Percentiles rank a stretch among this genome's conserved stretches.
Evolutionary conservation across 2,888 invertebrate genomes (phyloP).

Genomic region (Balanococcus diminutus): DNA sequence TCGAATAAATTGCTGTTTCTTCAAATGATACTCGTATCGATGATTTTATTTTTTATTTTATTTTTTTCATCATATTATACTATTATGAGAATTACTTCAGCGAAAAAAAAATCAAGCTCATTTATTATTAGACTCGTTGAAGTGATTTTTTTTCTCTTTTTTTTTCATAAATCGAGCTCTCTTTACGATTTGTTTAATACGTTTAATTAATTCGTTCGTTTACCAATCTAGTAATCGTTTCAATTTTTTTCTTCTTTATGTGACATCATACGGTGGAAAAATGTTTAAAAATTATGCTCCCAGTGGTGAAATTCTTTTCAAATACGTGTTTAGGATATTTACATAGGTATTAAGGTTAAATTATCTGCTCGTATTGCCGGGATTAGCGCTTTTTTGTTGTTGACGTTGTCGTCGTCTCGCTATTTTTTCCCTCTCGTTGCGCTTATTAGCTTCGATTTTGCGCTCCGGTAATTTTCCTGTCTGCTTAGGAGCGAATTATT

Average conservation of each 20-base stretch:
- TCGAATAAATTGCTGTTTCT: slow-evolving; percentile 19
- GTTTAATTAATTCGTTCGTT: slow-evolving; percentile 41
- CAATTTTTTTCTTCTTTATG: background rate
- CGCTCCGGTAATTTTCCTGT: slow-evolving; percentile 4
- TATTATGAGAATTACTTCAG: background rate
- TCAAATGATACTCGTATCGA: slow-evolving; percentile 36
- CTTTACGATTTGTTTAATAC: slow-evolving; percentile 9
- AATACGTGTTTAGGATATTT: slow-evolving; percentile 36
- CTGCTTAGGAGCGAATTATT: background rate
- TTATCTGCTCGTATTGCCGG: background rate
- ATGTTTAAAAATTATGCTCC: slow-evolving; percentile 10
- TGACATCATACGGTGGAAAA: background rate
- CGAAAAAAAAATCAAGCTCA: background rate
- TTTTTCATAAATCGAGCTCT: slow-evolving; percentile 8
- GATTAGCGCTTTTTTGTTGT: background rate
- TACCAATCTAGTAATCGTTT: background rate
- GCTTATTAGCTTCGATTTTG: slow-evolving; percentile 19
- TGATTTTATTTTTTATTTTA: slow-evolving; percentile 3
- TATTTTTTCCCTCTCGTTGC: background rate
- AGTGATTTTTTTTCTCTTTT: slow-evolving; percentile 14
- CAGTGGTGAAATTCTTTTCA: slow-evolving; percentile 27
- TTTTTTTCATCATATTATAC: background rate
- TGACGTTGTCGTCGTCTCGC: background rate
- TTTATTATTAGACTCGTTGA: slow-evolving; percentile 8
- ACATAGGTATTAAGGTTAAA: slow-evolving; percentile 34